Evolutionary conservation across 1,140 invertebrate species (phyloP), one percentile per base, ranked within the genome.

Genomic region (Drosophila albomicans): DNA sequence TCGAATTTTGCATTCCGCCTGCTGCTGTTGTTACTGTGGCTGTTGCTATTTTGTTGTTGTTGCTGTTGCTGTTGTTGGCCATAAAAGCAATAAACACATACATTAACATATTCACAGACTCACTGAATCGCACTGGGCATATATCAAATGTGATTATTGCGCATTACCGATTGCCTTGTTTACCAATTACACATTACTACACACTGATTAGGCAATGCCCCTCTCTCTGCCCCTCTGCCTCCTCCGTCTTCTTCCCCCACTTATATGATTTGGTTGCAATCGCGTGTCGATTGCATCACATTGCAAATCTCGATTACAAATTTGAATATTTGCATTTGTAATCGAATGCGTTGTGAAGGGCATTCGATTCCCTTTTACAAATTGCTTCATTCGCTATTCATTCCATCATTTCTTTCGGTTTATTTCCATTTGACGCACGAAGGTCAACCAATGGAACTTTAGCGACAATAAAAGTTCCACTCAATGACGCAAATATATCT

Each of bases 201-300:
- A 28, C 52, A 49, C 43, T 45, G 81, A 81, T 85, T 84, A 67
- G 81, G 59, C 30, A 78, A 85, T 85, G 79, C 48, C 10, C 46
- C 46, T 6, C 46, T 15, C 11, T 28, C 25, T 25, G 8, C 16
- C 20, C 11, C 20, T 11, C 46, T 15, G 3, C 10, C 48, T 1
- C 25, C 6, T 7, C 49, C 20, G 3, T 25, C 3, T 4, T 25
- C 20, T 25, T 25, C 20, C 20, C 20, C 20, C 20, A 25, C 20
- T 25, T 25, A 25, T 25, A 25, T 25, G 20, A 4, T 25, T 25
- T 25, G 20, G 20, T 25, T 25, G 20, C 20, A 25, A 25, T 25
- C 20, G n/a, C 15, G 32, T 63, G 38, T 61, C 43, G 38, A 72
- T 63, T 70, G 15, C 28, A 59, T 59, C 48, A 58, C 45, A 25